Base-by-base conservation (phyloP, 35 echinoderm and acorn worm genomes). In the Patiria miniata region DNA sequence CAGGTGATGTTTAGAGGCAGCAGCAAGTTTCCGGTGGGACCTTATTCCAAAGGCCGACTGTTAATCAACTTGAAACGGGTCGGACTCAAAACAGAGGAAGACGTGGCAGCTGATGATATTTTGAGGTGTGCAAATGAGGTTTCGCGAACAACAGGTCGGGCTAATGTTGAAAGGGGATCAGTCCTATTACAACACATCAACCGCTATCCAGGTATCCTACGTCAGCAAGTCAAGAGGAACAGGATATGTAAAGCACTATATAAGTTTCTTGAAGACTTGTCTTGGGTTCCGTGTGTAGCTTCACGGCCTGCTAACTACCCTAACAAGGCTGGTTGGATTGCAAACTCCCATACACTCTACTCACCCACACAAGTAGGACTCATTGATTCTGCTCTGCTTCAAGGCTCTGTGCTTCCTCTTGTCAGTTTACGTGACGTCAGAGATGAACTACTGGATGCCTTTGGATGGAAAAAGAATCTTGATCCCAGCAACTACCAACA, bases 211-310 rank as follows among this genome's bases (percentile, higher is more conserved):
- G 28, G 36, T 8, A 12, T 34, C 2, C 19, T 61, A 32, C 1
- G 1, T 21, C 5, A n/a, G 47, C 1, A 54, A 21, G 36, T 83
- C 10, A 23, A 5, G 8, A 7, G 33, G 10, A 28, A 33, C 6
- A 36, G 52, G 32, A 38, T 14, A 55, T 4, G 12, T 47, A 58
- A 36, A 7, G 16, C 82, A 14, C 0, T 84, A 26, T 15, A 58
- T 14, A 36, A 34, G 36, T 40, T 58, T 32, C 38, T 84, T 8
- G 18, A 84, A 29, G 54, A 84, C 3, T 59, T 84, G 39, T 10
- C 28, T 36, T 83, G 81, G 81, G 51, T 83, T 1, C 5, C 52
- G 2, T 83, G 82, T 39, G 82, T 59, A 58, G 53, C 10, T 30
- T 37, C 82, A 84, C n/a, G n/a, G 0, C 82, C 82, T 6, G 18